Percentiles rank a stretch among this genome's conserved stretches.
Conservation (phyloP, 1,140 invertebrate genomes). For the Cyphomyrmex costatus region DNA sequence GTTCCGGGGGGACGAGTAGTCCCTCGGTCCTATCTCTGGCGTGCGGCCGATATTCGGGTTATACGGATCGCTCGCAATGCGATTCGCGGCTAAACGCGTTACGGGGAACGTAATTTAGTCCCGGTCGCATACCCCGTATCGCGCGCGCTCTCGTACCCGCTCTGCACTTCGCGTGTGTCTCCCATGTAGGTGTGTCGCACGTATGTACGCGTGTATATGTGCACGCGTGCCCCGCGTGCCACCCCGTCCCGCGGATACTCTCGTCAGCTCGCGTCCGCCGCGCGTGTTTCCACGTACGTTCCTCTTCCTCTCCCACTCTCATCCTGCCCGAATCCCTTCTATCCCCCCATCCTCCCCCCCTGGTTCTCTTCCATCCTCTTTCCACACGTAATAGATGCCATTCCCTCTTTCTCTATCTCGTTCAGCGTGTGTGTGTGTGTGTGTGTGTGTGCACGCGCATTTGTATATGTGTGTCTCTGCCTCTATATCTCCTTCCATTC, state of each 20-base stretch:
- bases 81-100: slow-evolving; percentile 86
- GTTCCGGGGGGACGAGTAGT: slow-evolving; percentile 63
- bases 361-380: slow-evolving; percentile 54
- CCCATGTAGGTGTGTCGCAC: background rate
- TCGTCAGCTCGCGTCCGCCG: slow-evolving; percentile 52
- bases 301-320: slow-evolving; percentile 57
- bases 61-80: slow-evolving; percentile 84
- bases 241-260: slow-evolving; percentile 63
- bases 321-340: background rate
- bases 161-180: slow-evolving; percentile 11
- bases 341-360: slow-evolving; percentile 34
- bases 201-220: slow-evolving; percentile 11
- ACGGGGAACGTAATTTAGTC: slow-evolving; percentile 85
- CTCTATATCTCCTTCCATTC: slow-evolving; percentile 25
- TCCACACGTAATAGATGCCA: slow-evolving; percentile 18
- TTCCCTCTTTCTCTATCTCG: slow-evolving; percentile 48
- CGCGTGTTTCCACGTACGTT: slow-evolving; percentile 47
- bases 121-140: slow-evolving; percentile 75
- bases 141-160: slow-evolving; percentile 66
- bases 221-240: slow-evolving; percentile 51
- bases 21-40: slow-evolving; percentile 73
- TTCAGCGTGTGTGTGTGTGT: background rate
- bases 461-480: slow-evolving; percentile 19
- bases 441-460: background rate
- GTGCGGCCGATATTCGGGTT: slow-evolving; percentile 83